Base-by-base conservation (phyloP, 1,140 invertebrate genomes). In the Holotrichia oblita region DNA sequence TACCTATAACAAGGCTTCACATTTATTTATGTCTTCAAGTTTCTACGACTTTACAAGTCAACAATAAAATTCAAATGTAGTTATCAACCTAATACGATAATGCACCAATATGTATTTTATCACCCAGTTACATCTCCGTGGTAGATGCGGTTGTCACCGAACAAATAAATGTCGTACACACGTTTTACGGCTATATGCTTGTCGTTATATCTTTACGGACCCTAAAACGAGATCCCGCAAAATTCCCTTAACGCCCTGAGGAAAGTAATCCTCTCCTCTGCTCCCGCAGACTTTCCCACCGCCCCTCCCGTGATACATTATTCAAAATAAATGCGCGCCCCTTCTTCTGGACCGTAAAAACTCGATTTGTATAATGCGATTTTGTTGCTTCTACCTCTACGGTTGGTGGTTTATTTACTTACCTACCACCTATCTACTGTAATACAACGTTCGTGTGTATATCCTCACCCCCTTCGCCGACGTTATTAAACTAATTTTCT, bases 401-500 rank as follows among this genome's bases (percentile, higher is more conserved):
- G 48, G 48, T n/a, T 55, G 48, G 48, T n/a, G 48, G 48, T 55
- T 55, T 55, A 55, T 55, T 55, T 55, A 55, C 48, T 55, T 55
- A 55, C 48, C 48, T 17, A 17, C 48, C 48, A 55, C 48, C 48
- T 55, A 55, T 55, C 48, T 55, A 17, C 48, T 55, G n/a, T 17
- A 55, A 55, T 55, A 55, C 48, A 55, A 55, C 48, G 48, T 55
- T 55, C 48, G 12, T 17, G 12, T 44, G 7, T 14, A 14, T 17
- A 7, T 2, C 17, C 14, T n/a, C 12, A 17, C n/a, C 14, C 48
- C 48, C 48, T 4, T 55, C 48, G 6, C 14, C 48, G 3, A 17
- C 48, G 48, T 55, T 55, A 55, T 55, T 55, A 55, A 55, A 55
- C 48, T 55, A 55, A 55, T 55, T 55, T 55, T 55, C 48, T 55